Base-by-base conservation (phyloP, 2,797 vertebrate genomes). In the Bradypodion pumilum region DNA sequence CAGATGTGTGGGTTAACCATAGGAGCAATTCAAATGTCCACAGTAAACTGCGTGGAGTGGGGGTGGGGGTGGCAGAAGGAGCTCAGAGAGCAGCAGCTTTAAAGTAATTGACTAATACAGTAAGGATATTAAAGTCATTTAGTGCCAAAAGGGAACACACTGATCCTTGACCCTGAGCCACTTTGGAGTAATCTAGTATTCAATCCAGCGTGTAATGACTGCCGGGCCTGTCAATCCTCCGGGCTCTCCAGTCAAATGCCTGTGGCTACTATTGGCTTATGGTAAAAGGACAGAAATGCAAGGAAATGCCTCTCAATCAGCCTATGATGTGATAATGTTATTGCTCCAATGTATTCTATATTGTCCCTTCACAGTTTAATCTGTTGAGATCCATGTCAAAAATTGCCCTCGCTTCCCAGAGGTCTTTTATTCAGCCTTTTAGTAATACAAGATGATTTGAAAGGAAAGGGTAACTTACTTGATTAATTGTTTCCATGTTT, bases 191-290 rank as follows among this genome's bases (percentile, higher is more conserved):
- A 99, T 99, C 98, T 99, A 98, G 98, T 97, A 99, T 99, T 99
- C 98, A 99, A 99, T 99, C 97, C 98, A 98, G 98, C 98, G 97
- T 99, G 98, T 99, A 99, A 99, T 99, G 98, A 98, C 98, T 98
- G 98, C 97, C 96, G 95, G 97, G 97, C 97, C 97, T 99, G 98
- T 99, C 98, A 99, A 98, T 99, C 98, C 98, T 98, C 95, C 94
- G 79, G 97, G 97, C 97, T 98, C 97, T 97, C 96, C 95, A 97
- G 97, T 96, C 96, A 96, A 96, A 96, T 95, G 96, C 96, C 96
- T 96, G 95, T 96, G 96, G 96, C 96, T 96, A 97, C 96, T 95
- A 96, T 95, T 96, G 96, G 95, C 94, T 96, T 96, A 95, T 96
- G 94, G 96, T 96, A 95, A 96, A 96, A 96, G 95, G 94, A 96